Evolutionary conservation across 2,797 vertebrate species (phyloP), one percentile per base, ranked within the genome.

Genomic region (Eremophila alpestris): DNA sequence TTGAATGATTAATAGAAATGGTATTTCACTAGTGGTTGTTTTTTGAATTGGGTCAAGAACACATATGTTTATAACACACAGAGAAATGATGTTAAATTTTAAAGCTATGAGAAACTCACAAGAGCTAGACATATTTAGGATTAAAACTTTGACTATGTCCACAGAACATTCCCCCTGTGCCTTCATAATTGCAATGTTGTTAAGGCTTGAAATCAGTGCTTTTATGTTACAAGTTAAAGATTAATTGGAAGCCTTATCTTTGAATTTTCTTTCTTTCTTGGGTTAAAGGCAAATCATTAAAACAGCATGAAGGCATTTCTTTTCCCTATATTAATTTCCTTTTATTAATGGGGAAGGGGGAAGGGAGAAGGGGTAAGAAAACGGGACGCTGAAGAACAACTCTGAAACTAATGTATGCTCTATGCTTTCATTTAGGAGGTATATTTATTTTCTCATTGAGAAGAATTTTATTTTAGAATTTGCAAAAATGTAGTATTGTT

Each of bases 21-120:
- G n/a, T 88, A 93, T 97, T 96, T 95, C 89, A 92, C 34, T 95
- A 48, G 73, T 89, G 79, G 87, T 69, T 95, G 62, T 93, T 95
- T 96, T 94, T 60, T 20, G 19, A 97, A 97, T 43, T 96, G 84
- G 95, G 94, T 96, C 96, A 96, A 96, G 96, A 95, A 95, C 92
- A 96, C 69, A 94, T 71, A 87, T 95, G 95, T 96, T 97, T 95
- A 76, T 91, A 90, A 91, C 78, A 87, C 45, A 67, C 14, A 64
- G 5, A 94, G 74, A 93, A 87, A 83, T 38, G 1, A 88, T 77
- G 74, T 87, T 93, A 91, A 87, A 87, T 89, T 82, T 89, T 93
- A 91, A 96, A 95, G 43, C 10, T 81, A 36, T 59, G 82, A 96
- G 94, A 87, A 94, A 95, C 75, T 81, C 87, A 86, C 69, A 69